Conservation (phyloP, 2,888 invertebrate species). For the Brenthis hecate region DNA sequence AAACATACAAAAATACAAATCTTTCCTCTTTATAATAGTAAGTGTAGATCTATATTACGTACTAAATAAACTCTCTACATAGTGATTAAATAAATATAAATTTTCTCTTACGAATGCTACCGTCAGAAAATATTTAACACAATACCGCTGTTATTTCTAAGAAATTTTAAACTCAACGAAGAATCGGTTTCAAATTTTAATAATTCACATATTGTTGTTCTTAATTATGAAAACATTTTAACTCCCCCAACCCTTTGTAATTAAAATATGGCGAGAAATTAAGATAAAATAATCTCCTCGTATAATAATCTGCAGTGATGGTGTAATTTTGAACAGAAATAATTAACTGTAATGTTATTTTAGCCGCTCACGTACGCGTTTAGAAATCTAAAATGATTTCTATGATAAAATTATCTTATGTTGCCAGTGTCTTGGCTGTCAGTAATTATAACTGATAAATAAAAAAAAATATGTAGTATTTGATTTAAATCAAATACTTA, state of each 20-base stretch:
- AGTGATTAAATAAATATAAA: too few species aligned
- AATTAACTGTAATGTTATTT: conserved; percentile 9
- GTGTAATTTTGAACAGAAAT: conserved; percentile 20
- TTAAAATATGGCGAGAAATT: conserved; percentile 42
- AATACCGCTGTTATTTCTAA: conserved; percentile 13
- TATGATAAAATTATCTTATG: too few species aligned
- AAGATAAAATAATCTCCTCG: conserved; percentile 29
- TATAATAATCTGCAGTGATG: conserved; percentile 34
- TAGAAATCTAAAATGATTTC: too few species aligned
- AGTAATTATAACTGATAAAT: too few species aligned
- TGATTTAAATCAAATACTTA: too few species aligned
- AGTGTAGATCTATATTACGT: too few species aligned
- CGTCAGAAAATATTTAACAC: conserved; percentile 1
- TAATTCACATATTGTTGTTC: conserved; percentile 39
- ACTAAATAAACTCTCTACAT: too few species aligned
- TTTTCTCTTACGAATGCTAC: not conserved
- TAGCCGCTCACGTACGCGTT: not conserved
- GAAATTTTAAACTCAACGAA: conserved; percentile 16
- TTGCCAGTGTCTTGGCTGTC: too few species aligned
- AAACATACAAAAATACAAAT: too few species aligned
- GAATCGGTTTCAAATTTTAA: conserved; percentile 28
- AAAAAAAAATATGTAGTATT: too few species aligned
- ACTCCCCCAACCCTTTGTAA: conserved; percentile 39
- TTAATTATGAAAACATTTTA: conserved; percentile 40
- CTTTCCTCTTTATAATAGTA: too few species aligned